Evolutionary conservation across 2,888 invertebrate species (phyloP).

Genomic region (Caenorhabditis sinica): DNA sequence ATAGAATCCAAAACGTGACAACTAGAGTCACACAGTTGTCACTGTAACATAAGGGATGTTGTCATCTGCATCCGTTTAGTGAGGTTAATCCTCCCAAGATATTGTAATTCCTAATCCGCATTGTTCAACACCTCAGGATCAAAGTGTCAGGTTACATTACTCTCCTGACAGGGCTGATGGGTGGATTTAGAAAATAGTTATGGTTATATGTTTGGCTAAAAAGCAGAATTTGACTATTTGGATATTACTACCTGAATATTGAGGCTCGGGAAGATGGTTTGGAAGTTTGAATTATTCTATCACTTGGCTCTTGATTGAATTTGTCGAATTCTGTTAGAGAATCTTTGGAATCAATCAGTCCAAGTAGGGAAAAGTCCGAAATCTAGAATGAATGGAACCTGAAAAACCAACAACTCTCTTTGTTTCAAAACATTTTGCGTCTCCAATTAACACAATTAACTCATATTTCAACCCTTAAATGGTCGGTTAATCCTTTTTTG

Average conservation of each 20-base stretch:
- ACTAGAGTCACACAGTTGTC: background rate
- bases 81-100: constrained; percentile 22
- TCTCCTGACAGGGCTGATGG: background rate
- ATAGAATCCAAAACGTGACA: background rate
- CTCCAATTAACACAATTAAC: constrained; percentile 43
- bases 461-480: constrained; percentile 12
- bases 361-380: too few relatives aligned
- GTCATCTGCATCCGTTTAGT: constrained; percentile 14
- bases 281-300: too few relatives aligned
- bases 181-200: background rate
- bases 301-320: too few relatives aligned
- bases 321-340: too few relatives aligned
- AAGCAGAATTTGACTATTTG: too few relatives aligned
- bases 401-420: background rate
- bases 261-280: too few relatives aligned
- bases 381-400: background rate
- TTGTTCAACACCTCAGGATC: constrained; percentile 8
- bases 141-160: background rate
- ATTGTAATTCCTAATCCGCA: constrained; percentile 14
- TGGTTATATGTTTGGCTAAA: background rate
- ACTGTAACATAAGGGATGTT: constrained; percentile 9
- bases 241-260: too few relatives aligned
- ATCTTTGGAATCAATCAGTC: too few relatives aligned
- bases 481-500: constrained; percentile 55
- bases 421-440: constrained; percentile 18